Conservation (phyloP, 2,113 vertebrate species). For the Sorex fumeus region DNA sequence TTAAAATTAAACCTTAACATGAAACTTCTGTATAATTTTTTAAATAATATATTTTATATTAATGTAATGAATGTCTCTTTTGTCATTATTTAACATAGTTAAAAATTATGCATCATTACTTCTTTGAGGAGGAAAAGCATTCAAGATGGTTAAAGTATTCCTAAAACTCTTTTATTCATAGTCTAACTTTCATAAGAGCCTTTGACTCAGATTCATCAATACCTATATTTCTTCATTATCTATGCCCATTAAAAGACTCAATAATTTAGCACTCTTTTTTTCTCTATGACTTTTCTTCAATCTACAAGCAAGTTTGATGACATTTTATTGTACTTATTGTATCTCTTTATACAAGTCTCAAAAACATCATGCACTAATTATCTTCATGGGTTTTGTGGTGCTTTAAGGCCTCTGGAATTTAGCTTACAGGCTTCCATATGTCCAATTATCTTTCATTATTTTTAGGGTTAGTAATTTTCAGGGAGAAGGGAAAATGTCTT, state of each 20-base stretch:
- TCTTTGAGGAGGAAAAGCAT: slow-evolving; percentile 35
- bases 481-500: not conserved
- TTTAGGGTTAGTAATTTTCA: not conserved
- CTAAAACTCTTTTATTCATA: not conserved
- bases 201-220: not conserved
- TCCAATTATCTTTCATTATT: not conserved
- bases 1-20: not conserved
- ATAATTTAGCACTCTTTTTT: not conserved
- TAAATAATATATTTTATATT: not conserved
- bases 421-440: not conserved
- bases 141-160: not conserved
- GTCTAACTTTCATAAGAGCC: not conserved
- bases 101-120: not conserved
- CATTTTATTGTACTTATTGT: not conserved
- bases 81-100: not conserved
- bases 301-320: not conserved
- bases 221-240: not conserved
- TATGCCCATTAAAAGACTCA: not conserved
- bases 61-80: not conserved
- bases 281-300: not conserved
- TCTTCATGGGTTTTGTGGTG: not conserved
- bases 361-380: not conserved
- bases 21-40: not conserved
- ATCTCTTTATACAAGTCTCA: not conserved
- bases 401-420: not conserved